Conservation (phyloP, 2,113 vertebrate genomes). For the Archocentrus centrarchus region DNA sequence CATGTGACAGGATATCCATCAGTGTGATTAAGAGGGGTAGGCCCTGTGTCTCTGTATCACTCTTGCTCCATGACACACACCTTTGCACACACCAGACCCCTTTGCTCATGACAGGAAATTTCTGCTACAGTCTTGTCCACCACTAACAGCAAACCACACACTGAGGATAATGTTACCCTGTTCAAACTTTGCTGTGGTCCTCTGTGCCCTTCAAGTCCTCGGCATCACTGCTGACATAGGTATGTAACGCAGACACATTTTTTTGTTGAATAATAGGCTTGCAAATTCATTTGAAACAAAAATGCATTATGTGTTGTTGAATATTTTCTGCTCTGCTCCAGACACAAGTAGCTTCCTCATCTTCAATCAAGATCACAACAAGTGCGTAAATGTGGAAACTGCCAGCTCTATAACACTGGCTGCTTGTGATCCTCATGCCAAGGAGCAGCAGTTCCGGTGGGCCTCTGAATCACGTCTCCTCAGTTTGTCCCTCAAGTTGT, state of each 20-base stretch:
- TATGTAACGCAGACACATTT: constrained; percentile 35
- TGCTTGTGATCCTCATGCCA: constrained; percentile 78
- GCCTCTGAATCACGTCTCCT: constrained; percentile 88
- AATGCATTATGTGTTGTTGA: not conserved
- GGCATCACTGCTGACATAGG: constrained; percentile 66
- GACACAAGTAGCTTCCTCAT: constrained; percentile 90
- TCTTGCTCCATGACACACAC: constrained; percentile 51
- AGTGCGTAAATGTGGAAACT: constrained; percentile 83
- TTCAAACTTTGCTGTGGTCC: constrained; percentile 36
- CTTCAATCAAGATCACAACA: constrained; percentile 91
- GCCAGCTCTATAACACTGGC: constrained; percentile 76
- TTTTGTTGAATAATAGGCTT: not conserved
- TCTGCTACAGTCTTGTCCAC: constrained; percentile 6
- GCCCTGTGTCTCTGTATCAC: constrained; percentile 39
- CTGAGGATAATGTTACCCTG: constrained; percentile 46
- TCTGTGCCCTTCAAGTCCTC: constrained; percentile 65
- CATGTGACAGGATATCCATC: constrained; percentile 76
- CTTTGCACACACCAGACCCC: constrained; percentile 42
- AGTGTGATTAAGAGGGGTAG: constrained; percentile 55
- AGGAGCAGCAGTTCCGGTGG: constrained; percentile 92
- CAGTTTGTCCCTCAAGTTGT: constrained; percentile 88
- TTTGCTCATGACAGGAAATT: constrained; percentile 46
- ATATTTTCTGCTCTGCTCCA: constrained; percentile 74
- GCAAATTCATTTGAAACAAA: not conserved
- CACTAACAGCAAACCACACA: constrained; percentile 33